Evolutionary conservation across 2,113 vertebrate genomes (phyloP).

Genomic region (Zapornia atra): DNA sequence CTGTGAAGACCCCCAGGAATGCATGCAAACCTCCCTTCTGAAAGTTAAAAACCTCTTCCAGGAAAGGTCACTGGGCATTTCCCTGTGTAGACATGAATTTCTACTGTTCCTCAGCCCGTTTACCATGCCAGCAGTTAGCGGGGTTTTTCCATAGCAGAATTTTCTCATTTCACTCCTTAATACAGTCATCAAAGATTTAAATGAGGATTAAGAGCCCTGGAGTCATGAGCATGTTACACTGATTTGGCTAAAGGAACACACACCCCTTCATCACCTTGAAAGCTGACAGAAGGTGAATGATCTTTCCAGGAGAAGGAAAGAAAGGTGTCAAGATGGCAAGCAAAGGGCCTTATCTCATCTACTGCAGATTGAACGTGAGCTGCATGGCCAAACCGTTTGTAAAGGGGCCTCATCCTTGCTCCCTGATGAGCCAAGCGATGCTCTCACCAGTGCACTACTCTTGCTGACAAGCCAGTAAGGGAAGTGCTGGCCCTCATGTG

Average conservation of each 20-base stretch:
- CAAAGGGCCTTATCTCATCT: not conserved
- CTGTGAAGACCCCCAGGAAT: not conserved
- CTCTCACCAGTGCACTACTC: not conserved
- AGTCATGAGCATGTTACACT: not conserved
- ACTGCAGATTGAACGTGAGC: not conserved
- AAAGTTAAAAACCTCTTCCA: not conserved
- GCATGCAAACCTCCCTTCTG: not conserved
- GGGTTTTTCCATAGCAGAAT: not conserved
- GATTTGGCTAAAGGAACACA: not conserved
- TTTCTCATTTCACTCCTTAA: not conserved
- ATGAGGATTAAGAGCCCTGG: not conserved
- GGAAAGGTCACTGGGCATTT: not conserved
- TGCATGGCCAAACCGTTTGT: accelerated
- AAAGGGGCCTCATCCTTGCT: not conserved
- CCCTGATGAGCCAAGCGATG: not conserved
- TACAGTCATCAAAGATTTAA: not conserved
- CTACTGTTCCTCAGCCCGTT: not conserved
- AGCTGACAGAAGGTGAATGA: not conserved
- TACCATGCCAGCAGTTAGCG: not conserved
- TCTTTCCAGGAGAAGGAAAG: not conserved
- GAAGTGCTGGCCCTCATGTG: not conserved
- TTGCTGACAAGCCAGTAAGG: not conserved
- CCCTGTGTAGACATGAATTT: not conserved
- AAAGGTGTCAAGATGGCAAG: not conserved
- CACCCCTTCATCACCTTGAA: not conserved